A percentile compares a stretch with the other conserved stretches of the same genome.
Conservation (phyloP, 1,140 invertebrate species). For the Polyergus mexicanus region DNA sequence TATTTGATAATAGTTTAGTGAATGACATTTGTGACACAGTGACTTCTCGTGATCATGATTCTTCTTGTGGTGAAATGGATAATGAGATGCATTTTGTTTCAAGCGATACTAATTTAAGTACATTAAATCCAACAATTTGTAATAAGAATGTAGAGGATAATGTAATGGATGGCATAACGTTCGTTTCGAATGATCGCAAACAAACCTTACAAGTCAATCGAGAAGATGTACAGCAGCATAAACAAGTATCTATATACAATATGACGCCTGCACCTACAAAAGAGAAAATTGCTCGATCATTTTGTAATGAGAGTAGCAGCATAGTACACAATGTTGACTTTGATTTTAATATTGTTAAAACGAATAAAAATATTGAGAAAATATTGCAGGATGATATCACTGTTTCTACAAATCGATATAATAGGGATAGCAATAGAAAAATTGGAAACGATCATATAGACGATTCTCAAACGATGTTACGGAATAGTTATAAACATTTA, state of each 20-base stretch:
- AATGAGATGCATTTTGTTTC: background rate
- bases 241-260: background rate
- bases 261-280: background rate
- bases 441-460: background rate
- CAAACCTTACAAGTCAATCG: background rate
- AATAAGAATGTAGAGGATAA: constrained; percentile 15
- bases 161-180: background rate
- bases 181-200: background rate
- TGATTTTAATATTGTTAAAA: constrained; percentile 32
- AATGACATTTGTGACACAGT: background rate
- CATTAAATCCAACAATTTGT: background rate
- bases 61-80: background rate
- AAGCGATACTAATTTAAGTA: constrained; percentile 18
- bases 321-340: background rate
- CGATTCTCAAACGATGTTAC: background rate
- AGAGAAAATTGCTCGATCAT: background rate
- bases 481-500: background rate
- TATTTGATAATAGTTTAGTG: constrained; percentile 8
- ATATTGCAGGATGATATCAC: constrained; percentile 38
- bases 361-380: constrained; percentile 47
- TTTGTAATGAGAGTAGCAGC: background rate
- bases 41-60: background rate
- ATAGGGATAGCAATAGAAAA: background rate
- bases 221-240: constrained; percentile 29
- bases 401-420: constrained; percentile 11